Evolutionary conservation across 1,140 invertebrate species (phyloP).

Genomic region (Ladona fulva): DNA sequence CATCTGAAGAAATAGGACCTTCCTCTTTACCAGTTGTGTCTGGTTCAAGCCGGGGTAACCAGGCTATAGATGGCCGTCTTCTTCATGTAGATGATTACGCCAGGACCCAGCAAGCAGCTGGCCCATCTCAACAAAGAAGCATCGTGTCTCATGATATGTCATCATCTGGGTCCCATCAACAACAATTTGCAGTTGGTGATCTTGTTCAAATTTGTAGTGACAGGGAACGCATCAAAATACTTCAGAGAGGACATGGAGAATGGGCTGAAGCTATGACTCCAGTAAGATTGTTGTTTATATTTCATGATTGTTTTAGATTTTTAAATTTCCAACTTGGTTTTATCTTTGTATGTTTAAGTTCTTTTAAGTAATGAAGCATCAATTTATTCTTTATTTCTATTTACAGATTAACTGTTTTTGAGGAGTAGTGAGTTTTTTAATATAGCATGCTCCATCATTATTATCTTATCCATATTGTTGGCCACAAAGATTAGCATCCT

Average conservation of each 20-base stretch:
- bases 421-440: too few relatives aligned
- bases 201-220: constrained; percentile 91
- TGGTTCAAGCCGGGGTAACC: background rate
- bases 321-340: too few relatives aligned
- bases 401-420: too few relatives aligned
- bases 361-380: too few relatives aligned
- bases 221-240: constrained; percentile 82
- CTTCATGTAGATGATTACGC: background rate
- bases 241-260: constrained; percentile 89
- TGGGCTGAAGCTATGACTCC: constrained; percentile 94
- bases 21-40: background rate
- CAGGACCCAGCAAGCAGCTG: background rate
- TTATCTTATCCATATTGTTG: too few relatives aligned
- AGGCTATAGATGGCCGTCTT: background rate
- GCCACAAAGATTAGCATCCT: too few relatives aligned
- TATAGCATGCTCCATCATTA: too few relatives aligned
- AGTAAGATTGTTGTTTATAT: constrained; percentile 42
- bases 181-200: constrained; percentile 79
- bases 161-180: constrained; percentile 15
- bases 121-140: constrained; percentile 10
- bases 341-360: too few relatives aligned
- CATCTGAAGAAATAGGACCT: background rate
- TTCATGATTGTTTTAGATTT: constrained; percentile 16
- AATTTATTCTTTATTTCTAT: too few relatives aligned
- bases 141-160: constrained; percentile 22